Conservation (phyloP, 2,113 vertebrate genomes). For the Numenius arquata region DNA sequence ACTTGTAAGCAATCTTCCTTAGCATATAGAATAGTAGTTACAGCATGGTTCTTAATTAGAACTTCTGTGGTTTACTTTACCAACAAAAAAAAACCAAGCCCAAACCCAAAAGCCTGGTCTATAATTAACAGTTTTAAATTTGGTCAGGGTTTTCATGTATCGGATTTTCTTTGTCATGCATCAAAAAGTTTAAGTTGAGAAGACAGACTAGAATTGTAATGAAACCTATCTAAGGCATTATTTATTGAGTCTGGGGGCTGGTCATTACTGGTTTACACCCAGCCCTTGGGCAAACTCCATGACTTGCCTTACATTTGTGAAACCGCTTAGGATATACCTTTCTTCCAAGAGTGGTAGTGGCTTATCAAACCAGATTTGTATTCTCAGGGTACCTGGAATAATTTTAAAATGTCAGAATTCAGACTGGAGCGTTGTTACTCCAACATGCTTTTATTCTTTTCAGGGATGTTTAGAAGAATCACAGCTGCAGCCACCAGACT, state of each 20-base stretch:
- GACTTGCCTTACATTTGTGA: not conserved
- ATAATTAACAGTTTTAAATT: not conserved
- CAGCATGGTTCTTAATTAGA: not conserved
- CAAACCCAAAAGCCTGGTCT: not conserved
- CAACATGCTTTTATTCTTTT: not conserved
- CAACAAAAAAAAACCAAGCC: not conserved
- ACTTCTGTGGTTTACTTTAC: not conserved
- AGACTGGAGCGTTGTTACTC: not conserved
- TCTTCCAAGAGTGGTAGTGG: not conserved
- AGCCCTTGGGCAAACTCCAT: not conserved
- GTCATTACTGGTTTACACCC: not conserved
- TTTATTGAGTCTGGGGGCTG: not conserved
- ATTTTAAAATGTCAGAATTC: not conserved
- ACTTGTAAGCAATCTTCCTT: not conserved
- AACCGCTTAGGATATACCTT: not conserved
- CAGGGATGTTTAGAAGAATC: conserved; percentile 96
- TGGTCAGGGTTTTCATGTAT: not conserved
- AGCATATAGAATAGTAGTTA: not conserved
- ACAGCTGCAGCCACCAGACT: conserved; percentile 90
- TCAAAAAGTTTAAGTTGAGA: not conserved
- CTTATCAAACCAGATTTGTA: not conserved
- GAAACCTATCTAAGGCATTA: not conserved
- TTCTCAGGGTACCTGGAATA: not conserved
- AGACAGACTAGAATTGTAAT: not conserved
- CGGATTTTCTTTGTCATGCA: not conserved